A percentile compares a stretch with the other conserved stretches of the same genome.
Conservation (phyloP, 2,888 invertebrate species). For the Hypomecis atomaria region DNA sequence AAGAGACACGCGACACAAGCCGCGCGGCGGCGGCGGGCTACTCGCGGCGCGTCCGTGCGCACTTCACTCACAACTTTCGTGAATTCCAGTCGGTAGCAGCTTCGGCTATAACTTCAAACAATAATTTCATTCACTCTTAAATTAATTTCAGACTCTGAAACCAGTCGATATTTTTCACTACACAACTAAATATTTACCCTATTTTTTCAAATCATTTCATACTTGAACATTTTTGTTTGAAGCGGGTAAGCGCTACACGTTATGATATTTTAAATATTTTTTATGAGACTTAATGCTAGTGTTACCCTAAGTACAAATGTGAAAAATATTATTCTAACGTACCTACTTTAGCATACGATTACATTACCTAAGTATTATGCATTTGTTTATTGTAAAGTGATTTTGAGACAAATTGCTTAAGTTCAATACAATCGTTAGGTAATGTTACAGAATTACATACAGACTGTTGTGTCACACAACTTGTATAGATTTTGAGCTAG, state of each 20-base stretch:
- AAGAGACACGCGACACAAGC: constrained; percentile 16
- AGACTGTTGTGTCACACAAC: constrained; percentile 28
- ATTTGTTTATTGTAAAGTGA: constrained; percentile 52
- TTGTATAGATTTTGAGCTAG: constrained; percentile 43
- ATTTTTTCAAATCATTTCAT: constrained; percentile 47
- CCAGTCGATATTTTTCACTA: constrained; percentile 63
- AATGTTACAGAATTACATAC: constrained; percentile 38
- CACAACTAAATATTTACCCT: constrained; percentile 66
- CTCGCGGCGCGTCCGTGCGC: constrained; percentile 4
- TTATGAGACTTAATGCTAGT: constrained; percentile 58
- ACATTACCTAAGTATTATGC: constrained; percentile 57
- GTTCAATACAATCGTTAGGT: constrained; percentile 40
- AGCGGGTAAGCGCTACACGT: constrained; percentile 55
- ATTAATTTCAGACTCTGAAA: constrained; percentile 73
- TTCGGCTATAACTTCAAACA: constrained; percentile 66
- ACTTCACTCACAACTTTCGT: constrained; percentile 9
- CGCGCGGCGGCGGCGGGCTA: background rate
- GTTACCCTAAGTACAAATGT: constrained; percentile 71
- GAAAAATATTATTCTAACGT: constrained; percentile 66
- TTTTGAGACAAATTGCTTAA: constrained; percentile 50
- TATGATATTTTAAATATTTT: constrained; percentile 54
- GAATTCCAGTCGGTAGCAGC: constrained; percentile 36
- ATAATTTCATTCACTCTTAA: constrained; percentile 63
- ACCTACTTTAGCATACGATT: constrained; percentile 51
- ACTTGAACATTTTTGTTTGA: constrained; percentile 71